These are phyloP conservation scores for Macrostomum lignano DNA, from an alignment of 1,140 invertebrate genomes.

Conservation along the genomic window DNA sequence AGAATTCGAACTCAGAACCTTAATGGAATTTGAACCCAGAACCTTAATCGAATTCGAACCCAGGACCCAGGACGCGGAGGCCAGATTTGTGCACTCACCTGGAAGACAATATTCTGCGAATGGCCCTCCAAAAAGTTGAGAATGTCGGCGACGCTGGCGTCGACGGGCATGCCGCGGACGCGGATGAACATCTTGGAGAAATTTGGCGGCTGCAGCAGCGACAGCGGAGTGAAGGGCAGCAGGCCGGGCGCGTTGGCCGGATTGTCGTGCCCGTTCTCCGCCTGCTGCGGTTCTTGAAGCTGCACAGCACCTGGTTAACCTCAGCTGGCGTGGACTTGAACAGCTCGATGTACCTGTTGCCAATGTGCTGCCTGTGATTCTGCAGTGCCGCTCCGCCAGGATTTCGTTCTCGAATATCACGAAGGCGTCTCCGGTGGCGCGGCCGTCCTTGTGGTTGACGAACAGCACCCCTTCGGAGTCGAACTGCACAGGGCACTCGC, in stretches of 20 bases:
- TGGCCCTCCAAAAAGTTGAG: slow-evolving; percentile 69
- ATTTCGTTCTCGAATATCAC: slow-evolving; percentile 62
- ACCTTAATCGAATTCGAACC: too few species aligned
- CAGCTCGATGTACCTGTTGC: slow-evolving; percentile 81
- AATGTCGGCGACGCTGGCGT: slow-evolving; percentile 75
- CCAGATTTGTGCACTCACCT: too few species aligned
- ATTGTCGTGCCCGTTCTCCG: too few species aligned
- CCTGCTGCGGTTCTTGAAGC: too few species aligned
- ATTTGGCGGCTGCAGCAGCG: too few species aligned
- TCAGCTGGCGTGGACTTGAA: slow-evolving; percentile 89
- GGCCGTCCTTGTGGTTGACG: slow-evolving; percentile 70
- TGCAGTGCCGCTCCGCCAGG: slow-evolving; percentile 55
- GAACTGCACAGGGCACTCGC: slow-evolving; percentile 53
- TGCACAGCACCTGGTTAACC: slow-evolving; percentile 75
- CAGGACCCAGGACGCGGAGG: too few species aligned
- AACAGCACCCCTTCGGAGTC: slow-evolving; percentile 74
- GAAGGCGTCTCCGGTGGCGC: slow-evolving; percentile 90
- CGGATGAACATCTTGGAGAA: slow-evolving; percentile 50
- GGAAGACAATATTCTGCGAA: neutral
- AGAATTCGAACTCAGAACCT: too few species aligned
- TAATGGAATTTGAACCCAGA: too few species aligned
- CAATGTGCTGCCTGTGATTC: slow-evolving; percentile 80
- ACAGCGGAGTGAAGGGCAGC: too few species aligned
- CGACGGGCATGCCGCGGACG: slow-evolving; percentile 68
- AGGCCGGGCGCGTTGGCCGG: too few species aligned